Conservation (phyloP, 2,113 vertebrate species). For the Coracopsis vasa region DNA sequence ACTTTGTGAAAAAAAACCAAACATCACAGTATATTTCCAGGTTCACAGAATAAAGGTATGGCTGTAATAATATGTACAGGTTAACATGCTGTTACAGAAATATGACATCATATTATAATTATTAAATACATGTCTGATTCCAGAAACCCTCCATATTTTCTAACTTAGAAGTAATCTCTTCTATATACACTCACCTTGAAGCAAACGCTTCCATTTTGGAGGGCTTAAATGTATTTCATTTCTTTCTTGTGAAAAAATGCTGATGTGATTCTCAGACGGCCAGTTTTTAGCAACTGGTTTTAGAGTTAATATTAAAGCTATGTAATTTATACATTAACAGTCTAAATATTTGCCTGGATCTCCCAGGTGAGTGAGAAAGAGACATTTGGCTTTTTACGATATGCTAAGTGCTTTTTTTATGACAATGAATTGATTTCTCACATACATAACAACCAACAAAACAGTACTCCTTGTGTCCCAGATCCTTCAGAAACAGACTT, state of each 20-base stretch:
- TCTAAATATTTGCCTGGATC: not conserved
- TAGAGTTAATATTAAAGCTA: not conserved
- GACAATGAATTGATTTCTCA: not conserved
- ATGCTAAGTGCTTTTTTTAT: not conserved
- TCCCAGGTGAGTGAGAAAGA: not conserved
- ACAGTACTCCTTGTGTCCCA: not conserved
- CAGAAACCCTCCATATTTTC: not conserved
- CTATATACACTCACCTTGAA: not conserved
- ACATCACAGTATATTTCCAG: not conserved
- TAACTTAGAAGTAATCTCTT: not conserved
- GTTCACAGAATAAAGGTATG: not conserved
- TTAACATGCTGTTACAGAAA: not conserved
- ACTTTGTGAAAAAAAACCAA: not conserved
- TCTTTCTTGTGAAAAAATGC: not conserved
- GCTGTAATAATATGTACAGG: not conserved
- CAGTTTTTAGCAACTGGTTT: not conserved
- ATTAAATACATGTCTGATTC: not conserved
- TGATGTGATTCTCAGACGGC: not conserved
- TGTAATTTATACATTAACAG: not conserved
- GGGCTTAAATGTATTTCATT: not conserved
- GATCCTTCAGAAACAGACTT: not conserved
- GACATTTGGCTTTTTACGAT: not conserved
- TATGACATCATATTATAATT: not conserved
- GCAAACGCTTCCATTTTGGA: not conserved
- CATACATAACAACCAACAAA: accelerated